phyloP scores from a whole-genome alignment of 1,140 invertebrate species.

The Geopemphigus sp. region DNA sequence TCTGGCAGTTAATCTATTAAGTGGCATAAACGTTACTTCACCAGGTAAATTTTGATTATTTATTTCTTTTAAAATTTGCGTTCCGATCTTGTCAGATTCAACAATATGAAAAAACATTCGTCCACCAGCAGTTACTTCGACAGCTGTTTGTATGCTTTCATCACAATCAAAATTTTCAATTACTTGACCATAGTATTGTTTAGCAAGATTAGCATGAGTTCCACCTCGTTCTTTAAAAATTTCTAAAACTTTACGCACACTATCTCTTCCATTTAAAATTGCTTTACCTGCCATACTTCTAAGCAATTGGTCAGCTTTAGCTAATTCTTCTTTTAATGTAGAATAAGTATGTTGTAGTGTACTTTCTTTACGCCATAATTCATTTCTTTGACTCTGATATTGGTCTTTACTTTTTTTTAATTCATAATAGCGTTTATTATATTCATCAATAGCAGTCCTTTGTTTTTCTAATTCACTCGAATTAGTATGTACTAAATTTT shows the following conservation, averaged over 20 bases:
- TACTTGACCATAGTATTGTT: constrained; percentile 90
- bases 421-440: constrained; percentile 94
- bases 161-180: constrained; percentile 98
- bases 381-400: constrained; percentile 88
- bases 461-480: constrained; percentile 85
- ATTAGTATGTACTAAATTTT: constrained; percentile 68
- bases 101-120: constrained; percentile 98
- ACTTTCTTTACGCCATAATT: constrained; percentile 93
- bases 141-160: constrained; percentile 95
- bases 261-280: constrained; percentile 93
- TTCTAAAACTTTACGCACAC: constrained; percentile 91
- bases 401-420: constrained; percentile 93
- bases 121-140: constrained; percentile 98
- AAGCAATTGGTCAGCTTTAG: constrained; percentile 90
- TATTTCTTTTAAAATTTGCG: constrained; percentile 97
- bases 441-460: constrained; percentile 85
- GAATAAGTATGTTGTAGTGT: constrained; percentile 87
- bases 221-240: constrained; percentile 79
- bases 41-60: constrained; percentile 92
- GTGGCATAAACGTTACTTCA: constrained; percentile 98
- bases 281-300: constrained; percentile 97
- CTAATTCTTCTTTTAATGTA: constrained; percentile 90
- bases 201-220: constrained; percentile 75
- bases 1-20: constrained; percentile 90
- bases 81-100: constrained; percentile 94